These are phyloP conservation scores for Echinarachnius parma DNA, from an alignment of 53 echinoderm and acorn worm genomes.

Conservation along the genomic window DNA sequence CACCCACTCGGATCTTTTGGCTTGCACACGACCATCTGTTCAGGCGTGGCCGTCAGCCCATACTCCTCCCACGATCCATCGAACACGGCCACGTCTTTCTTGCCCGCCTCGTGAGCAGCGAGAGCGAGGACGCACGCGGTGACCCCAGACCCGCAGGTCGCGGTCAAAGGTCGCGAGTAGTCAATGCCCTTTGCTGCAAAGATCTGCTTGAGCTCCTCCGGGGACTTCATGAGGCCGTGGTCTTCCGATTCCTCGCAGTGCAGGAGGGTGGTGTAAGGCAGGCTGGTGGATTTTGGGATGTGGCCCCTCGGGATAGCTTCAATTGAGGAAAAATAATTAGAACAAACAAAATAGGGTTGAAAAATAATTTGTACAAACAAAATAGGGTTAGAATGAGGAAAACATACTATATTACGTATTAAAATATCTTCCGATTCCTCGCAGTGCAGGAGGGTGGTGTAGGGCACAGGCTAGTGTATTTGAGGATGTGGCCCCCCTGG, in stretches of 20 bases:
- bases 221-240: slow-evolving; percentile 47
- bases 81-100: slow-evolving; percentile 71
- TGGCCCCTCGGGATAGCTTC: slow-evolving; percentile 69
- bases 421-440: slow-evolving; percentile 31
- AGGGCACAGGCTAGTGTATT: slow-evolving; percentile 69
- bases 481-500: slow-evolving; percentile 78
- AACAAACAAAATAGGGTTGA: too few relatives aligned
- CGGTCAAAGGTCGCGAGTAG: slow-evolving; percentile 62
- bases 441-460: slow-evolving; percentile 46
- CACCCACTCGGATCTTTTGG: slow-evolving; percentile 57
- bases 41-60: slow-evolving; percentile 45
- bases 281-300: slow-evolving; percentile 67
- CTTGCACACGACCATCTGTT: slow-evolving; percentile 57
- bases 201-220: slow-evolving; percentile 54
- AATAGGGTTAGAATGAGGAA: too few relatives aligned
- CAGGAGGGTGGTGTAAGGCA: slow-evolving; percentile 63
- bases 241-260: slow-evolving; percentile 32
- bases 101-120: slow-evolving; percentile 71
- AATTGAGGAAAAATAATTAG: too few relatives aligned
- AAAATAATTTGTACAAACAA: too few relatives aligned
- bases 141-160: slow-evolving; percentile 78
- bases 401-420: too few relatives aligned
- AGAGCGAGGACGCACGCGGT: slow-evolving; percentile 78
- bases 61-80: slow-evolving; percentile 95
- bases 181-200: slow-evolving; percentile 72